phyloP scores from a whole-genome alignment of 2,113 vertebrate species.

The Hemicordylus capensis region DNA sequence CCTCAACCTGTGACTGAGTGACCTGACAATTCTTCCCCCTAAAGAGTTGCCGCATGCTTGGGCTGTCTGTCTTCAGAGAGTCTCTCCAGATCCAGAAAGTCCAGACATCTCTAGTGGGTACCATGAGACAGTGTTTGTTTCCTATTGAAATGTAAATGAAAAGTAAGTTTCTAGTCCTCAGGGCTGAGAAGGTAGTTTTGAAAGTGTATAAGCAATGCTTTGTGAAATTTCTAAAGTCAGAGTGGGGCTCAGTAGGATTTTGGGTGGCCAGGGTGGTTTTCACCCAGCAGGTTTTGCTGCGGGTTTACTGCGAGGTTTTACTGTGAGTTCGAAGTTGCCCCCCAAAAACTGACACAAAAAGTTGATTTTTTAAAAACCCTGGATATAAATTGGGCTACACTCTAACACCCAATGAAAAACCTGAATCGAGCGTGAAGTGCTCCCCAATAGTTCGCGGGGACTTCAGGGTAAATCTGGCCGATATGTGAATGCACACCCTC shows the following conservation, averaged over 20 bases:
- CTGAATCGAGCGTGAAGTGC: too few relatives aligned
- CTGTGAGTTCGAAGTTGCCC: too few relatives aligned
- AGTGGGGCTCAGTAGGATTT: neutral
- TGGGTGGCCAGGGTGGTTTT: too few relatives aligned
- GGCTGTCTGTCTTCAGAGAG: neutral
- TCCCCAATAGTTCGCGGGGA: too few relatives aligned
- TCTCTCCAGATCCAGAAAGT: neutral
- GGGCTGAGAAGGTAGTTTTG: neutral
- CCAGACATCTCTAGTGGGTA: neutral
- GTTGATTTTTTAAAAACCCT: too few relatives aligned
- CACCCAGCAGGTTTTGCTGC: too few relatives aligned
- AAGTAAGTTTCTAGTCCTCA: conserved; percentile 2
- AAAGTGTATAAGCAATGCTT: neutral
- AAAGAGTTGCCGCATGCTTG: neutral
- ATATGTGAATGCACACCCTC: too few relatives aligned
- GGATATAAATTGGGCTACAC: too few relatives aligned
- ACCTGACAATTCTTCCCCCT: neutral
- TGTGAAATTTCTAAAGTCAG: neutral
- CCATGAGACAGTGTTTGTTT: neutral
- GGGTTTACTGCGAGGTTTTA: too few relatives aligned
- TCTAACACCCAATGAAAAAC: too few relatives aligned
- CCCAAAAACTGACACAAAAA: too few relatives aligned
- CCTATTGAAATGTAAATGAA: neutral
- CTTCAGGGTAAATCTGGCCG: too few relatives aligned
- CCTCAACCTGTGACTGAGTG: neutral